These are phyloP conservation scores for Alces alces DNA, from an alignment of 2,113 vertebrate genomes.

Conservation along the genomic window DNA sequence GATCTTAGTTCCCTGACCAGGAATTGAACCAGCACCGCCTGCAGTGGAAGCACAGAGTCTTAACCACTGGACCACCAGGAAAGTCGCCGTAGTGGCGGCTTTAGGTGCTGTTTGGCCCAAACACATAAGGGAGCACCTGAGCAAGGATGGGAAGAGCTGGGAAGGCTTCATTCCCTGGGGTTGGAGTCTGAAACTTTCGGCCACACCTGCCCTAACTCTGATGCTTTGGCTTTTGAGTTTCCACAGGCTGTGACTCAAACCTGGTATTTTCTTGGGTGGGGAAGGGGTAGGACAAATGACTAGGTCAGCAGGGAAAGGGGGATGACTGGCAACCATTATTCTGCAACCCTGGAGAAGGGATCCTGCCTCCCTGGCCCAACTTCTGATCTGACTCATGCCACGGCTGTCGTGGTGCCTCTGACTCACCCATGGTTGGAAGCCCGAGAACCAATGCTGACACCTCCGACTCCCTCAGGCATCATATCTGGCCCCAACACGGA, in stretches of 20 bases:
- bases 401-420: neutral
- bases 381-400: neutral
- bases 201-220: neutral
- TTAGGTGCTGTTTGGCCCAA: neutral
- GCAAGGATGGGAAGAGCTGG: neutral
- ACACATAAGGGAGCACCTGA: neutral
- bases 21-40: neutral
- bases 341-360: neutral
- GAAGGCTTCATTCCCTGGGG: neutral
- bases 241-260: neutral
- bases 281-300: neutral
- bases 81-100: neutral
- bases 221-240: neutral
- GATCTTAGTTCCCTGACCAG: neutral
- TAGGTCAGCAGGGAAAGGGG: neutral
- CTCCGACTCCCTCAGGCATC: neutral
- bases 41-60: neutral
- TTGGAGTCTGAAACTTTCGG: neutral
- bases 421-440: constrained; percentile 19
- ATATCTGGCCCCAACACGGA: neutral
- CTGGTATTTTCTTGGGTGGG: neutral
- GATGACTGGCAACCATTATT: neutral
- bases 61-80: neutral
- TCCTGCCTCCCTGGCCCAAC: neutral
- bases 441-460: neutral